Base-by-base conservation (phyloP, 2,888 invertebrate species). In the Hirtodrosophila trivittata region DNA sequence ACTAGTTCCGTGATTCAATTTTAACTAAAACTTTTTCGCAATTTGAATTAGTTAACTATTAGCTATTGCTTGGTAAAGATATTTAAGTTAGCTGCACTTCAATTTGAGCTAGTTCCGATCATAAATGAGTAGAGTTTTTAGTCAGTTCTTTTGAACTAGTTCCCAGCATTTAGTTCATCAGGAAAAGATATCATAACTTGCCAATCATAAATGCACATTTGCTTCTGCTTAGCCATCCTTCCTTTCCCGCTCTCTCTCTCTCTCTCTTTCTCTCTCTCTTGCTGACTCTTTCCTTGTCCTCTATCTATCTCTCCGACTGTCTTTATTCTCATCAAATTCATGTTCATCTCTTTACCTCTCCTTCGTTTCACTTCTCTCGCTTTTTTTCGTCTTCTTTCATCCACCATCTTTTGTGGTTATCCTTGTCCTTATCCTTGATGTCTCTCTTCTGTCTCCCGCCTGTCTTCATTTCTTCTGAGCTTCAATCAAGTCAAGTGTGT, bases 171-270 rank as follows among this genome's bases (percentile, higher is more conserved):
- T 35, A n/a, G 12, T 3, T 32, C 10, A 37, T 6, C 12, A 16
- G 2, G 8, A n/a, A 30, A 8, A 6, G 16, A 21, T 7, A n/a
- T 30, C 12, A 41, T 43, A n/a, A n/a, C n/a, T n/a, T n/a, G n/a
- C n/a, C n/a, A n/a, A n/a, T n/a, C n/a, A n/a, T n/a, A n/a, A n/a
- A n/a, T n/a, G n/a, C 26, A 33, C 38, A 25, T 32, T 35, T 25
- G 42, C 55, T 50, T 54, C 12, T 25, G 70, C 69, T 67, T 57
- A 5, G 32, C 41, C 30, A 21, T 50, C n/a, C n/a, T 14, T 30
- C 25, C 28, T 28, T 3, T 21, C 21, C 33, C 41, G 46, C 6
- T 43, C 8, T 50, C 10, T 46, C 25, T 33, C 45, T 21, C 35
- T 42, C 25, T 60, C 32, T 52, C 13, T 43, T 43, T 43, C 35